phyloP scores from a whole-genome alignment of 1,140 invertebrate genomes.

The Cotesia typhae region DNA sequence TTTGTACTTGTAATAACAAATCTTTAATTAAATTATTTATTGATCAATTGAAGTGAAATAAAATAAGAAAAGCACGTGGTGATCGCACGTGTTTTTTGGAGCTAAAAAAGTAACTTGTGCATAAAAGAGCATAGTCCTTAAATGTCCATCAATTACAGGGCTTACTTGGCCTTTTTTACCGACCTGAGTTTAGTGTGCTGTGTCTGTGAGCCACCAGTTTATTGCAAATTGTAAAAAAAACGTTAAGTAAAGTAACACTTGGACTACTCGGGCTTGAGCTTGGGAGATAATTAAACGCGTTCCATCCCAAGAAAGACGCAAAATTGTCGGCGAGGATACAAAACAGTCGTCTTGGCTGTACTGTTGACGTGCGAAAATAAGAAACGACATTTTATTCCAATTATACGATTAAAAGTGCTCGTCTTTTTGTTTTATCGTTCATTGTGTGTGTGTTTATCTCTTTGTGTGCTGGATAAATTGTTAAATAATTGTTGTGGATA shows the following conservation, averaged over 20 bases:
- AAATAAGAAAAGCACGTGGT: not conserved
- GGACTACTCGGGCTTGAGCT: not conserved
- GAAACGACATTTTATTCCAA: slow-evolving; percentile 11
- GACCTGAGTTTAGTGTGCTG: not conserved
- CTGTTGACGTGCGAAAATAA: slow-evolving; percentile 25
- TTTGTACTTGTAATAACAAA: not conserved
- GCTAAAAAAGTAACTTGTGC: slow-evolving; percentile 7
- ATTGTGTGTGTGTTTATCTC: slow-evolving; percentile 11
- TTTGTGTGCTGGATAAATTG: not conserved
- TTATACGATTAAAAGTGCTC: slow-evolving; percentile 35
- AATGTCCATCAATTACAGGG: slow-evolving; percentile 40
- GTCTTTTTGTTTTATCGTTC: not conserved
- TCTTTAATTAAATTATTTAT: not conserved
- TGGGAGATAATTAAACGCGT: slow-evolving; percentile 40
- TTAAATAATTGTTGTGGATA: not conserved
- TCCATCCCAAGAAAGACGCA: slow-evolving; percentile 29
- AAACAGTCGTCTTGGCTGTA: slow-evolving; percentile 12
- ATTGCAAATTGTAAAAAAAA: not conserved
- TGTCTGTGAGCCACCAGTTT: not conserved
- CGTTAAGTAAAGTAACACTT: not conserved
- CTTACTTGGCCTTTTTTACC: not conserved
- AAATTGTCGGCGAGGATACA: slow-evolving; percentile 3
- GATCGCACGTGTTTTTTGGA: not conserved
- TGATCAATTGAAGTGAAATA: not conserved
- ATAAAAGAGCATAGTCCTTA: slow-evolving; percentile 32